Evolutionary conservation across 1,140 invertebrate species (phyloP), one percentile per base, ranked within the genome.

Genomic region (Diplogasteroides magnus): DNA sequence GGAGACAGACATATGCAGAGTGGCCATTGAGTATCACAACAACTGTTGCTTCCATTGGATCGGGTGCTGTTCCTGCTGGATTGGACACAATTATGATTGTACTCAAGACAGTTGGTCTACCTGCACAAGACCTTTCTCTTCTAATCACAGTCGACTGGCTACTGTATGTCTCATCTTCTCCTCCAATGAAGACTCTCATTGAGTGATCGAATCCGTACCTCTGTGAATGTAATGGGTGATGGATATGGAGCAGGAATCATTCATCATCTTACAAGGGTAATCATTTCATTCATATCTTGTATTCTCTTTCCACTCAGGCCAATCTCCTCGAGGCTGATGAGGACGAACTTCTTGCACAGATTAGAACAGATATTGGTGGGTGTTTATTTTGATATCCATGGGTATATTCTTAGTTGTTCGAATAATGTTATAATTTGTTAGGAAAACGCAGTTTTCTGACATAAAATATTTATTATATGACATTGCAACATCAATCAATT

Each of bases 71-170:
- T 75, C 94, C 94, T n/a, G 93, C 94, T 29, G 93, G 93, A 0
- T 85, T 94, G 60, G 92, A 96, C n/a, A 96, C 93, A 61, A 95
- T 97, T 92, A 91, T 96, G 29, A 95, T 97, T 89, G 94, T 97
- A 25, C 85, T 97, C 64, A 92, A 94, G 79, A 92, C 93, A 2
- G 91, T 97, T 64, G 93, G 92, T 31, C 86, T 97, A 62, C 92
- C 93, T 58, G 89, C 91, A 13, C 90, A 93, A 82, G 92, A 96
- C 82, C 89, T 96, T 23, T 90, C 90, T 15, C 87, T 94, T 25
- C 93, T 97, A 77, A 88, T 96, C 61, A 91, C 93, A n/a, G 91
- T 96, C 19, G 94, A 97, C 86, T 97, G 94, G 94, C 86, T 97
- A 31, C 86, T 97, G 92, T 95, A 86, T 90, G 91, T 88, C 6